Percentiles rank a stretch among this genome's conserved stretches.
These are phyloP conservation scores for Oriolus oriolus DNA, from an alignment of 2,113 vertebrate species.

Conservation along the genomic window DNA sequence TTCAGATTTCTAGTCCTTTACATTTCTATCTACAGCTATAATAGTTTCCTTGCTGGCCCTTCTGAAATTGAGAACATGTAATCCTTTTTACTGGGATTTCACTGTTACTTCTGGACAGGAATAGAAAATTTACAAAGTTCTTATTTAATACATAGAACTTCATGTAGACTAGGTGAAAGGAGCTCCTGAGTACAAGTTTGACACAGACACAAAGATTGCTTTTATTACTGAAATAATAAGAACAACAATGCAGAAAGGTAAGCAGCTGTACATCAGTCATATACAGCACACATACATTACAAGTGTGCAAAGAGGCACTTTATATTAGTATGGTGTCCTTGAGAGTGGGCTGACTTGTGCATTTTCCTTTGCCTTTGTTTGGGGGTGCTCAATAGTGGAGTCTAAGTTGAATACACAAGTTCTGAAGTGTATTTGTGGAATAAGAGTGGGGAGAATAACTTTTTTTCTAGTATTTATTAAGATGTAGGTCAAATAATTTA, in stretches of 20 bases:
- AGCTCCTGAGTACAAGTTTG: background rate
- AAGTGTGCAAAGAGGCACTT: background rate
- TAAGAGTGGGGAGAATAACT: background rate
- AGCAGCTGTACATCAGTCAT: background rate
- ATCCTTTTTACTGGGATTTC: slow-evolving; percentile 51
- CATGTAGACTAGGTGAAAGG: background rate
- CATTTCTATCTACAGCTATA: slow-evolving; percentile 31
- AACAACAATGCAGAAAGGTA: background rate
- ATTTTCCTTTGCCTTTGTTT: background rate
- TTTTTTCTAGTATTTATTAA: slow-evolving; percentile 41
- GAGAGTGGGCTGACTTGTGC: background rate
- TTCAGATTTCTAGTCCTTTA: slow-evolving; percentile 30
- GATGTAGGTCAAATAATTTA: slow-evolving; percentile 63
- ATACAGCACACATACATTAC: background rate
- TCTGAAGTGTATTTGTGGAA: background rate
- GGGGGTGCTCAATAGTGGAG: background rate
- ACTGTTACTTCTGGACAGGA: background rate
- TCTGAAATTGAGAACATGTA: slow-evolving; percentile 40
- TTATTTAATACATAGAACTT: background rate
- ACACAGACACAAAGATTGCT: background rate
- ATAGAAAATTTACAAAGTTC: background rate
- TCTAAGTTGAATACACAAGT: background rate
- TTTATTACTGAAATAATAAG: background rate
- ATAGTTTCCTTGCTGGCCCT: slow-evolving; percentile 23
- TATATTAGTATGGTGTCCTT: background rate